Evolutionary conservation across 2,797 vertebrate species (phyloP).

Genomic region (Tarsius wallacei): DNA sequence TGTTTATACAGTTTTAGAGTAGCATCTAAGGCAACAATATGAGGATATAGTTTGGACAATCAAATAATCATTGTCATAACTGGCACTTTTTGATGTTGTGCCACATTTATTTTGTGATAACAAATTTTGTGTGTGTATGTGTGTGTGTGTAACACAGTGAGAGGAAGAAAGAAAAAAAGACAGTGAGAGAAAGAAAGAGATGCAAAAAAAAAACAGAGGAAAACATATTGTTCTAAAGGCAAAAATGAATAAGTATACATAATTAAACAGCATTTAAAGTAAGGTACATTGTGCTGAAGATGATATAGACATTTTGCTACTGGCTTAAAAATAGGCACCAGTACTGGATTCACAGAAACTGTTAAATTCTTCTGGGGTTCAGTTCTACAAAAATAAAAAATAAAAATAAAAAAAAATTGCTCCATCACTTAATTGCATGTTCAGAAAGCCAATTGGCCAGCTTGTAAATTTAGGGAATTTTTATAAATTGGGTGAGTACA

Average conservation of each 20-base stretch:
- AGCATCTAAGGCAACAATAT: not conserved
- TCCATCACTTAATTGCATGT: slow-evolving; percentile 11
- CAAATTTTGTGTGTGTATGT: not conserved
- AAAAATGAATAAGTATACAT: slow-evolving; percentile 7
- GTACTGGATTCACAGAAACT: not conserved
- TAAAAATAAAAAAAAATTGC: not conserved
- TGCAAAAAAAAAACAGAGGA: not conserved
- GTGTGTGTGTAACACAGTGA: not conserved
- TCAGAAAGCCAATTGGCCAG: slow-evolving; percentile 49
- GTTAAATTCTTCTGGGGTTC: not conserved
- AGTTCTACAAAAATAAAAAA: not conserved
- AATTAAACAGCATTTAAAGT: slow-evolving; percentile 42
- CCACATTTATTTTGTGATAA: not conserved
- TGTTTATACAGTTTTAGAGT: not conserved
- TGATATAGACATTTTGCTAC: slow-evolving; percentile 59
- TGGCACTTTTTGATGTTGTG: not conserved
- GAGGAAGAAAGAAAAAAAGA: not conserved
- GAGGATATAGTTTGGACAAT: not conserved
- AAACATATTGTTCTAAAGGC: not conserved
- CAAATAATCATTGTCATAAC: not conserved
- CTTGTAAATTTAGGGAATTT: slow-evolving; percentile 39
- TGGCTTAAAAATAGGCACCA: slow-evolving; percentile 49
- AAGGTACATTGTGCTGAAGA: not conserved
- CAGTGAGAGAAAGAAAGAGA: not conserved
- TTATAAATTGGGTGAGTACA: not conserved